Evolutionary conservation across 2,888 invertebrate genomes (phyloP).

Genomic region (Hypselothyrea guttata): DNA sequence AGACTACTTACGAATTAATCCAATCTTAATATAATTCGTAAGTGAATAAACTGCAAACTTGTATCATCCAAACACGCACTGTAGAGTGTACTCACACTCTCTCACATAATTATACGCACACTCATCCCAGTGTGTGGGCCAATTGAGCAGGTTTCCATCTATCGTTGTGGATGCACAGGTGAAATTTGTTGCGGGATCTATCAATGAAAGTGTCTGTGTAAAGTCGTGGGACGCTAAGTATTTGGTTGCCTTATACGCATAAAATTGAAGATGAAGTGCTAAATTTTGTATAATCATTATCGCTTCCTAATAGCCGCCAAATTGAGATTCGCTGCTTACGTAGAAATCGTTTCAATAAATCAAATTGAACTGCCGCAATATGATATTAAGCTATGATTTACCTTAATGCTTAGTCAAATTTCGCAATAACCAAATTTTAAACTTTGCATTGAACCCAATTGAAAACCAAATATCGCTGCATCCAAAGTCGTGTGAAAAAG

Average conservation of each 20-base stretch:
- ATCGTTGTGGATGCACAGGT: conserved; percentile 22
- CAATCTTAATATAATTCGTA: conserved; percentile 45
- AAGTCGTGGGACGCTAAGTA: conserved; percentile 24
- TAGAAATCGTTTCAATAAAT: too few species aligned
- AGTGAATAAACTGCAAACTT: conserved; percentile 57
- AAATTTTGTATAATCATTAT: neutral
- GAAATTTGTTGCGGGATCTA: conserved; percentile 34
- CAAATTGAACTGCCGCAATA: too few species aligned
- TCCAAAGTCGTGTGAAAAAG: too few species aligned
- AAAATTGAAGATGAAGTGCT: neutral
- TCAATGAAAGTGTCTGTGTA: conserved; percentile 35
- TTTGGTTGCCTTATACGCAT: conserved; percentile 6
- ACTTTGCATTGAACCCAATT: too few species aligned
- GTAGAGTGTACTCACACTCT: conserved; percentile 8
- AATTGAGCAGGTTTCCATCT: too few species aligned
- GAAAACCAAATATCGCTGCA: too few species aligned
- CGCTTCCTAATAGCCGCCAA: neutral
- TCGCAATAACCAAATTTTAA: too few species aligned
- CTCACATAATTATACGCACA: too few species aligned
- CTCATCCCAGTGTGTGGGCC: conserved; percentile 16
- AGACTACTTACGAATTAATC: conserved; percentile 41
- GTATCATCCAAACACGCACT: conserved; percentile 18
- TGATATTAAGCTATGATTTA: too few species aligned
- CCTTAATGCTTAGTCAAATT: too few species aligned
- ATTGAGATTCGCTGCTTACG: too few species aligned